Percentiles rank a stretch among this genome's conserved stretches.
These are phyloP conservation scores for Zaprionus inermis DNA, from an alignment of 1,140 invertebrate species.

Conservation along the genomic window DNA sequence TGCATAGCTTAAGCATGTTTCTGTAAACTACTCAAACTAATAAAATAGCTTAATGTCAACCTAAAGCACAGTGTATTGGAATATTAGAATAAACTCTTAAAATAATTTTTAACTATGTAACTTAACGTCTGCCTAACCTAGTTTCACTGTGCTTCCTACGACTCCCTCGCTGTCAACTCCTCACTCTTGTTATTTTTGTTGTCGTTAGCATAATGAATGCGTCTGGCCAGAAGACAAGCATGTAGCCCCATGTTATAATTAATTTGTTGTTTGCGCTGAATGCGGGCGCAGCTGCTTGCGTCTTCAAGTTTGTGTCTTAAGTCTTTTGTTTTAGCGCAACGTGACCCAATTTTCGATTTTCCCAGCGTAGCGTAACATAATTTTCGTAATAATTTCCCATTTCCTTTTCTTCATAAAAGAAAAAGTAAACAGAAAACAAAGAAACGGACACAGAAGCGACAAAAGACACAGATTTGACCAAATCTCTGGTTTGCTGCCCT, in stretches of 20 bases:
- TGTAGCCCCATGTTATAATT: slow-evolving; percentile 56
- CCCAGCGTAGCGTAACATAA: slow-evolving; percentile 39
- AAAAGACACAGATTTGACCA: slow-evolving; percentile 34
- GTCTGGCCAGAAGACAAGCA: slow-evolving; percentile 37
- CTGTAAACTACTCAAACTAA: neutral
- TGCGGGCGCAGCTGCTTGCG: slow-evolving; percentile 39
- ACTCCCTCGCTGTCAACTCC: slow-evolving; percentile 14
- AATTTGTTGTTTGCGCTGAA: slow-evolving; percentile 44
- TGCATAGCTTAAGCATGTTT: neutral
- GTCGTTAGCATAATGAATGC: slow-evolving; percentile 58
- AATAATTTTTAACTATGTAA: no score
- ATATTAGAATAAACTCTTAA: neutral
- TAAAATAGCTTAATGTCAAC: neutral
- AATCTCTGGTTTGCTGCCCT: slow-evolving; percentile 49
- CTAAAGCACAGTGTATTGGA: no score
- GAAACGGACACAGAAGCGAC: slow-evolving; percentile 14
- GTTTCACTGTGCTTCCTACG: slow-evolving; percentile 36
- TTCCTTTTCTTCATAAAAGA: slow-evolving; percentile 52
- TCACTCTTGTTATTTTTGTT: slow-evolving; percentile 41
- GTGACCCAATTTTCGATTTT: slow-evolving; percentile 46
- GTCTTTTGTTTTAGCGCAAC: slow-evolving; percentile 48
- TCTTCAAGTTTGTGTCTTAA: slow-evolving; percentile 56
- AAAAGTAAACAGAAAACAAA: slow-evolving; percentile 16
- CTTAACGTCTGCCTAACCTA: slow-evolving; percentile 4
- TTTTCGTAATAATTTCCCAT: slow-evolving; percentile 65